Base-by-base conservation (phyloP, 30 jellyfish, hydroid and myxozoan species). In the Calvadosia cruxmelitensis region DNA sequence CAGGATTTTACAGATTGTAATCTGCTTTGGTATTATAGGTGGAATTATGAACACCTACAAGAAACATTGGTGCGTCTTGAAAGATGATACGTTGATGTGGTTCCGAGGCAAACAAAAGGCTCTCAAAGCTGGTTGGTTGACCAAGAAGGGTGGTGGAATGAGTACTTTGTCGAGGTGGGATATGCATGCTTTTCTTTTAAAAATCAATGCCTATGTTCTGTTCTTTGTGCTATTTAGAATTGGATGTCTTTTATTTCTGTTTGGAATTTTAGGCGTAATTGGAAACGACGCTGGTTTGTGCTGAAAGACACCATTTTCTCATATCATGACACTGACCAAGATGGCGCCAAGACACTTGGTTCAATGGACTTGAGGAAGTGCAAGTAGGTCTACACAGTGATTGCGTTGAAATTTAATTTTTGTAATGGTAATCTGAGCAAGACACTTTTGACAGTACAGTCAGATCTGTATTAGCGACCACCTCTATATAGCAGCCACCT, bases 201-300 rank as follows among this genome's bases (percentile, higher is more conserved):
- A 26, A 7, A 57, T 12, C 20, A 64, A 26, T 12, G 64, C 2
- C 73, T 3, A 27, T 29, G 27, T 64, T 3, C 31, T 63, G 49
- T 28, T 2, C 52, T 24, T 3, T 61, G 25, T 36, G 20, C 42
- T 35, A 13, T 29, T 69, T 3, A 5, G 10, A 1, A 7, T 49
- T 32, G 30, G 16, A 26, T 34, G 29, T 70, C 33, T n/a, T 36
- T 70, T n/a, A 29, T 28, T 74, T 32, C 33, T 29, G 27, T 71
- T 53, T 76, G 31, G 3, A 0, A 2, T 57, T 24, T 1, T 66
- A 91, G 99, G 78, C 99, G 99, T 25, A 91, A 91, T 36, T 91
- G 99, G 99, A 91, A 91, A 77, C 71, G 83, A 67, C 92, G 99
- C 20, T 91, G 99, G 99, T 91, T 91, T 67, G 94, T 82, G 29